Conservation (phyloP, 1,140 invertebrate genomes). For the Rhagoletis zephyria region DNA sequence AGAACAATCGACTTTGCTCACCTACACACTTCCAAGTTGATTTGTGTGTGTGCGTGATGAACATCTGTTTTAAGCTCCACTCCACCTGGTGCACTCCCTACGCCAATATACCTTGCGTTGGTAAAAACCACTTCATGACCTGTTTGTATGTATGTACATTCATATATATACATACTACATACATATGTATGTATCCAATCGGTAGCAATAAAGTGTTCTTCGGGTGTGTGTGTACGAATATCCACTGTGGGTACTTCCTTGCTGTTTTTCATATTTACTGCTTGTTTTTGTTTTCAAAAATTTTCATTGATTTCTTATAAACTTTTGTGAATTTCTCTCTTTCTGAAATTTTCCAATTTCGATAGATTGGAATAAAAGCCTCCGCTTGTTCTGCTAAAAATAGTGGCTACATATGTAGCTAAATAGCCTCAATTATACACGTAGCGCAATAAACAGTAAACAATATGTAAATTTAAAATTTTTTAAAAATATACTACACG, state of each 20-base stretch:
- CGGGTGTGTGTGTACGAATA: background rate
- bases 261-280: background rate
- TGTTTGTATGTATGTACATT: background rate
- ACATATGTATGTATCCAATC: background rate
- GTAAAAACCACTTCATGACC: slow-evolving; percentile 15
- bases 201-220: too few relatives aligned
- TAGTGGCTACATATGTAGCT: background rate
- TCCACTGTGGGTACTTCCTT: background rate
- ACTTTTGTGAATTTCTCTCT: slow-evolving; percentile 19
- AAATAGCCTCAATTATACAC: slow-evolving; percentile 16
- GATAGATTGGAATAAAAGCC: background rate
- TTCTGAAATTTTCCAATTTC: background rate
- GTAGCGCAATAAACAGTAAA: slow-evolving; percentile 24
- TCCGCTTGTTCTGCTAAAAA: background rate
- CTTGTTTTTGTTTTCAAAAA: background rate
- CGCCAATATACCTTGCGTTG: background rate
- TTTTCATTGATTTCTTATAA: background rate
- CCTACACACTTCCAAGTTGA: background rate
- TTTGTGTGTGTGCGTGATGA: background rate
- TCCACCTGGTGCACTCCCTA: background rate
- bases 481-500: background rate
- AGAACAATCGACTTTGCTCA: background rate
- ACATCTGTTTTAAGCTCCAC: slow-evolving; percentile 18
- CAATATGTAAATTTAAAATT: slow-evolving; percentile 26
- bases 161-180: too few relatives aligned